Percentiles rank a stretch among this genome's conserved stretches.
phyloP scores from a whole-genome alignment of 2,797 vertebrate species.

The Falco concolor region DNA sequence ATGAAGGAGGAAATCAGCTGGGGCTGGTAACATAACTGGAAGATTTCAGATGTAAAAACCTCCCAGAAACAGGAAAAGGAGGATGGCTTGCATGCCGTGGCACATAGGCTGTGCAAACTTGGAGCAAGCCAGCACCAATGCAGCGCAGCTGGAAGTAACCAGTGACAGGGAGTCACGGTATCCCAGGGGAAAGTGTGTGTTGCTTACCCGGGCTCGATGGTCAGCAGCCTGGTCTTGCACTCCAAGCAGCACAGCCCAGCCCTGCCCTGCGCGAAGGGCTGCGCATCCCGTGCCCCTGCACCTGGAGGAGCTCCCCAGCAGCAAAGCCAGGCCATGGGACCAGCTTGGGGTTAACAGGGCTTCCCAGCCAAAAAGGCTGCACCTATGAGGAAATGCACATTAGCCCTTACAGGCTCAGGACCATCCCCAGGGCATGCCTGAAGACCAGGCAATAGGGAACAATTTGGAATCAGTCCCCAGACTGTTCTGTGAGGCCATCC shows the following conservation, averaged over 20 bases:
- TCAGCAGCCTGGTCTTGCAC: background rate
- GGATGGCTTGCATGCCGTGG: background rate
- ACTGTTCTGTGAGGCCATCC: background rate
- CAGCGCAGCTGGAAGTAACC: background rate
- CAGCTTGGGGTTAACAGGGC: background rate
- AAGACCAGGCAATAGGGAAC: background rate
- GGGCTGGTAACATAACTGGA: slow-evolving; percentile 15
- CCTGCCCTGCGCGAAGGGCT: background rate
- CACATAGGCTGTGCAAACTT: background rate
- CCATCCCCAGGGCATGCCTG: background rate
- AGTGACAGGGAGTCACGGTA: fast-evolving
- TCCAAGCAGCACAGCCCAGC: background rate
- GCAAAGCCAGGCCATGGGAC: background rate
- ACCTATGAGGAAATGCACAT: fast-evolving
- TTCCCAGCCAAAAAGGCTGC: background rate
- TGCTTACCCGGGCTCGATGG: background rate
- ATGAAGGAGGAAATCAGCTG: background rate
- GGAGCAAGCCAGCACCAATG: background rate
- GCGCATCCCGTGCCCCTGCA: fast-evolving
- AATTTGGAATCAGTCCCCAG: background rate
- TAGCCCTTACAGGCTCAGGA: background rate
- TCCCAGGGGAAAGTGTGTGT: fast-evolving
- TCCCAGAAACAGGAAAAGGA: slow-evolving; percentile 1
- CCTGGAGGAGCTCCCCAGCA: background rate
- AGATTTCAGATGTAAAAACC: slow-evolving; percentile 23